These are phyloP conservation scores for Pyrrhura leucotis DNA, from an alignment of 2,797 vertebrate species.

Conservation along the genomic window DNA sequence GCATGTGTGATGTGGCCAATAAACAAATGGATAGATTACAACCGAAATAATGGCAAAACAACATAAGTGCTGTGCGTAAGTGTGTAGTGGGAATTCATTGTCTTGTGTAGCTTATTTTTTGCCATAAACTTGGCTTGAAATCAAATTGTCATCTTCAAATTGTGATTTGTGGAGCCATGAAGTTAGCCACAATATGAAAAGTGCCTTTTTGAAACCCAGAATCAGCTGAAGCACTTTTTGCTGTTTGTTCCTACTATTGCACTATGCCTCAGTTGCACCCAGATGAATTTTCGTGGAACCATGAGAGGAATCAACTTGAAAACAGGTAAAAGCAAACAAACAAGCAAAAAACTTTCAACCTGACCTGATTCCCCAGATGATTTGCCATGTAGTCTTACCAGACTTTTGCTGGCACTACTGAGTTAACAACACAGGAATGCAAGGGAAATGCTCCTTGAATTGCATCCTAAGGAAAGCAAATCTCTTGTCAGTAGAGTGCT, in stretches of 20 bases:
- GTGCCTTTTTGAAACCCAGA: neutral
- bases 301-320: neutral
- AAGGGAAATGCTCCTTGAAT: neutral
- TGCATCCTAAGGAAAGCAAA: neutral
- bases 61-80: fast-evolving
- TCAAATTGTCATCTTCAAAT: neutral
- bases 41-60: neutral
- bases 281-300: neutral
- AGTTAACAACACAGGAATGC: neutral
- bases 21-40: neutral
- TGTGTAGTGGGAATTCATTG: neutral
- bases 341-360: neutral
- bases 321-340: neutral
- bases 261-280: neutral
- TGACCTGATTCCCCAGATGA: neutral
- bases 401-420: neutral
- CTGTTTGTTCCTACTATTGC: neutral
- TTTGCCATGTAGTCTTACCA: neutral
- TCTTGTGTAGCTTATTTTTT: neutral
- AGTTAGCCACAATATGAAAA: neutral
- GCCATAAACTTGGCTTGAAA: neutral
- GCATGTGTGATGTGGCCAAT: neutral
- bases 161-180: fast-evolving
- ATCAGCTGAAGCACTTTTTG: neutral
- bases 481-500: neutral